Conservation (phyloP, 2,888 invertebrate genomes). For the Oxyteleia sp. region DNA sequence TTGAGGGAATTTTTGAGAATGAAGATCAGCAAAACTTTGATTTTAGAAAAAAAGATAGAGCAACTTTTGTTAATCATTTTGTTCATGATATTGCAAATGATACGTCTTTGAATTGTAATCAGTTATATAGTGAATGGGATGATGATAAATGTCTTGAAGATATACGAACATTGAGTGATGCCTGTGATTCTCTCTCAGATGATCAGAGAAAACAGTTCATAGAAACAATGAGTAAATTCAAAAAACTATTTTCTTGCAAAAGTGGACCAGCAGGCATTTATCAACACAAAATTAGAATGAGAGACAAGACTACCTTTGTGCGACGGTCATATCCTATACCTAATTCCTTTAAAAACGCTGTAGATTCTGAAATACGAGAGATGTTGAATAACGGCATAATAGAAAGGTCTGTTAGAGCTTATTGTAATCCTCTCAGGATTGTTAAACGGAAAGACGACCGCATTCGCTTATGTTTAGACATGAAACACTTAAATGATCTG, state of each 20-base stretch:
- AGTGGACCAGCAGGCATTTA: not conserved
- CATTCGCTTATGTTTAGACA: slow-evolving; percentile 1
- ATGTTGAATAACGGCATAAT: slow-evolving; percentile 7
- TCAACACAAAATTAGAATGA: not conserved
- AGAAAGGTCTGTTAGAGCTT: not conserved
- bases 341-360: not conserved
- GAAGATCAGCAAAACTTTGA: too few relatives aligned
- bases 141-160: too few relatives aligned
- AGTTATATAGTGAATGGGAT: too few relatives aligned
- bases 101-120: too few relatives aligned
- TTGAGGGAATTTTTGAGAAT: too few relatives aligned
- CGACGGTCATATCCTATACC: slow-evolving; percentile 3
- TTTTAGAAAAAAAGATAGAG: too few relatives aligned
- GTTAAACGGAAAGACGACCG: slow-evolving; percentile 1
- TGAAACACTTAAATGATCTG: slow-evolving; percentile 75
- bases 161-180: too few relatives aligned
- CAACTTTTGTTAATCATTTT: too few relatives aligned
- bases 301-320: not conserved
- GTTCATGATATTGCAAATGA: too few relatives aligned
- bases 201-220: not conserved
- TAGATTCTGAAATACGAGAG: too few relatives aligned
- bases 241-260: slow-evolving; percentile 13
- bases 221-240: not conserved
- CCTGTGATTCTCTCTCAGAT: not conserved
- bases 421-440: not conserved